Base-by-base conservation (phyloP, 2,797 vertebrate genomes). In the Poecile montanus region DNA sequence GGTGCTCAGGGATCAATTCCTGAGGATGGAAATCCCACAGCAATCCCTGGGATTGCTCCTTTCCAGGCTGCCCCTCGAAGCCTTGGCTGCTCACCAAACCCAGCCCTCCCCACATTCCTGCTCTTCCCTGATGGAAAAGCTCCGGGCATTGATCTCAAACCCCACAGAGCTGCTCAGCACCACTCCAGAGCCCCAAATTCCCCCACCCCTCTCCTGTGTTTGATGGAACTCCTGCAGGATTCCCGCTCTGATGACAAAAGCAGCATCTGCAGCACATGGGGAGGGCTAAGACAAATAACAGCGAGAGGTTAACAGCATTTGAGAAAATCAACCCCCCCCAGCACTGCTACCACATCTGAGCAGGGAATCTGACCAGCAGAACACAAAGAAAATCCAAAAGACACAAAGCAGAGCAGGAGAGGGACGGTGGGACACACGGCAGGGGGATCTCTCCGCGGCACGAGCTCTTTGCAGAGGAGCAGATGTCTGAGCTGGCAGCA, bases 401-500 rank as follows among this genome's bases (percentile, higher is more conserved):
- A 56, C 50, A 57, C 62, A 74, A 40, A 75, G 23, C 11, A 27
- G 72, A 65, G 48, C 62, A 42, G 74, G 78, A 27, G 32, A 48
- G 61, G 91, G 93, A 77, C 63, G 8, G 86, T 20, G 57, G 85
- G 79, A 83, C 56, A n/a, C 9, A 0, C 5, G 0, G 82, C 38
- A 45, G 78, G 68, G 71, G 85, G 14, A 54, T 56, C 58, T 57
- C 85, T 77, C 60, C 2, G 26, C 18, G 85, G 88, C 70, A 44
- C n/a, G 16, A 23, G 71, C 58, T 47, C 81, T 71, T 48, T 68
- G 42, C 53, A 54, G 68, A 67, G 78, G 34, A 94, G 93, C 94
- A 96, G 94, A 81, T 95, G 96, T 88, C 88, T 87, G 38, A 0
- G 50, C 88, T 73, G 45, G 88, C 45, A 40, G 76, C 70, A 54